Conservation (phyloP, 2,888 invertebrate species). For the Caenorhabditis panamensis region DNA sequence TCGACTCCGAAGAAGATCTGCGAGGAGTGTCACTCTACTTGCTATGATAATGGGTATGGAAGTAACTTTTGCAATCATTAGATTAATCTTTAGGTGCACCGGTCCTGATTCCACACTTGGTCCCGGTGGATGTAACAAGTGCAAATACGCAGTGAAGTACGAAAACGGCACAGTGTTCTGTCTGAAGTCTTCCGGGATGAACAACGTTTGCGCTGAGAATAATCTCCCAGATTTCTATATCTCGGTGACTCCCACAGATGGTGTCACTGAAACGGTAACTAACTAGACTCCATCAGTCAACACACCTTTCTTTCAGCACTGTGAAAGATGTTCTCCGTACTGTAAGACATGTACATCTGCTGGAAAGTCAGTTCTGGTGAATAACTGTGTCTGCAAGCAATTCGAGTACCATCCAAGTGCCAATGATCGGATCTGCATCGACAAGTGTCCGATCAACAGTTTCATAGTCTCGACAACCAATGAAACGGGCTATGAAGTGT, state of each 20-base stretch:
- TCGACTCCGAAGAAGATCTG: slow-evolving; percentile 81
- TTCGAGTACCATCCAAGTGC: slow-evolving; percentile 25
- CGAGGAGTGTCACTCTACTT: slow-evolving; percentile 64
- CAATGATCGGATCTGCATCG: slow-evolving; percentile 28
- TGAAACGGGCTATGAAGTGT: slow-evolving; percentile 16
- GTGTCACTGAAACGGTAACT: slow-evolving; percentile 51
- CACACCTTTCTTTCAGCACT: slow-evolving; percentile 59
- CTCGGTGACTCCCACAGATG: slow-evolving; percentile 34
- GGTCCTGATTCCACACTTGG: slow-evolving; percentile 91
- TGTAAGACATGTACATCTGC: slow-evolving; percentile 65
- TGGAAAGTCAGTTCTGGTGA: slow-evolving; percentile 34
- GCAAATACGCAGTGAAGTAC: slow-evolving; percentile 90
- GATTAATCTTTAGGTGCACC: slow-evolving; percentile 86
- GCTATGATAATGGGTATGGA: slow-evolving; percentile 63
- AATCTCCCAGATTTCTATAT: slow-evolving; percentile 57
- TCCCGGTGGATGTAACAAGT: slow-evolving; percentile 90
- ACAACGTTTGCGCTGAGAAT: slow-evolving; percentile 61
- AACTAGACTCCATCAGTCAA: too few species aligned
- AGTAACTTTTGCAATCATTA: neutral
- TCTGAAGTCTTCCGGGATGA: slow-evolving; percentile 32
- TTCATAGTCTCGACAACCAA: slow-evolving; percentile 1
- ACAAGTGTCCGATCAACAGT: slow-evolving; percentile 36
- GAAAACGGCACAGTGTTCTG: slow-evolving; percentile 20
- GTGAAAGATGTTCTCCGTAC: slow-evolving; percentile 65
- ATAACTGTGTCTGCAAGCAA: slow-evolving; percentile 57